These are phyloP conservation scores for Diarsia dahlii DNA, from an alignment of 2,888 invertebrate species.

Conservation along the genomic window DNA sequence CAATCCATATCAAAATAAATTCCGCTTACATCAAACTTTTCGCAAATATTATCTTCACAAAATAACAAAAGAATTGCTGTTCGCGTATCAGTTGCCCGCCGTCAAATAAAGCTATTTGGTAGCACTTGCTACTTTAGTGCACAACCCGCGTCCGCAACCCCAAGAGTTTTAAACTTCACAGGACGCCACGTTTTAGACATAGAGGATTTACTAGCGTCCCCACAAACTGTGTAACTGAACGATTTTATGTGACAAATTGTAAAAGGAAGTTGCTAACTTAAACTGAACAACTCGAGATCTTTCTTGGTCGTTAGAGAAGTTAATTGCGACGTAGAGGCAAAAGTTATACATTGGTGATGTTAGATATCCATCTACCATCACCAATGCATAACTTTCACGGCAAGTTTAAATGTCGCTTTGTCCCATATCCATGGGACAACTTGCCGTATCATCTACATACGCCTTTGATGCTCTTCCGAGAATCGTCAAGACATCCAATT, in stretches of 20 bases:
- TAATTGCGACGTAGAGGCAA: conserved; percentile 45
- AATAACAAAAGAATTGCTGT: conserved; percentile 34
- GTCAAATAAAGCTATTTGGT: conserved; percentile 64
- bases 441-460: conserved; percentile 33
- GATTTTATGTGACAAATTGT: conserved; percentile 58
- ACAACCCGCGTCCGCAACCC: conserved; percentile 60
- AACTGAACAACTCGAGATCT: conserved; percentile 58
- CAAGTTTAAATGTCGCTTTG: no score
- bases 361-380: no score
- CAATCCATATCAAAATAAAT: conserved; percentile 12
- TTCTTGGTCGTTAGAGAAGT: conserved; percentile 51
- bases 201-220: conserved; percentile 50
- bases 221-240: conserved; percentile 60
- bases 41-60: conserved; percentile 31
- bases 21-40: conserved; percentile 1
- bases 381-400: no score
- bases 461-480: conserved; percentile 25
- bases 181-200: conserved; percentile 56
- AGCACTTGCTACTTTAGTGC: conserved; percentile 67
- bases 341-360: conserved; percentile 36
- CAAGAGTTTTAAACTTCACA: conserved; percentile 68
- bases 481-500: conserved; percentile 15
- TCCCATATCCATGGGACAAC: neutral
- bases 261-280: conserved; percentile 60
- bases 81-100: conserved; percentile 47